Conservation (phyloP, 2,797 vertebrate genomes). For the Atherinosoma microstoma region DNA sequence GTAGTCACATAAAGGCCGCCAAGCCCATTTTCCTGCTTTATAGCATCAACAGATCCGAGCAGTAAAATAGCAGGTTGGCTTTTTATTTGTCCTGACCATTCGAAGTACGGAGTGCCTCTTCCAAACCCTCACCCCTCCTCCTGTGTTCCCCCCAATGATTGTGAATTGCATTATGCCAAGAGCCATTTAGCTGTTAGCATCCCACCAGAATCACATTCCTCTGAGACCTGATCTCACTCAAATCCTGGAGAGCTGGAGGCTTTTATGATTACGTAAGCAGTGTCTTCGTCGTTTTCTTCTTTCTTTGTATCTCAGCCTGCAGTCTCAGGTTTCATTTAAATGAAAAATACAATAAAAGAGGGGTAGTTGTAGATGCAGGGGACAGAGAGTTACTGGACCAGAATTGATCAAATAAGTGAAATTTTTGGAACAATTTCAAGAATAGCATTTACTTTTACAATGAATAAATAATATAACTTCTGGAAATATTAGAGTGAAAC, state of each 20-base stretch:
- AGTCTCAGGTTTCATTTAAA: not conserved
- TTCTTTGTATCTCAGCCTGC: constrained; percentile 1
- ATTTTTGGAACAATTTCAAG: not conserved
- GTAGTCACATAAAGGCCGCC: constrained; percentile 64
- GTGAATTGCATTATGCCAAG: constrained; percentile 33
- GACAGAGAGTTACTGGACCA: not conserved
- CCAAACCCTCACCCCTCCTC: not conserved
- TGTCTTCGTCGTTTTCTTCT: constrained; percentile 7
- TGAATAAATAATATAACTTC: not conserved
- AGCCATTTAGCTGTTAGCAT: constrained; percentile 50
- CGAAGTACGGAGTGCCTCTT: constrained; percentile 9
- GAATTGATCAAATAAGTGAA: not conserved
- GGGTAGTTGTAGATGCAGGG: not conserved
- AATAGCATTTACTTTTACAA: not conserved
- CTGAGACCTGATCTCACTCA: constrained; percentile 49
- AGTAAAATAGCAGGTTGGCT: constrained; percentile 76
- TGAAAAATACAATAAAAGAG: not conserved
- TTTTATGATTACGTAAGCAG: constrained; percentile 18
- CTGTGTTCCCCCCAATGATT: constrained; percentile 7
- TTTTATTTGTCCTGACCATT: constrained; percentile 70
- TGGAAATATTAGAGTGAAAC: not conserved
- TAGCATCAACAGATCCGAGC: constrained; percentile 73
- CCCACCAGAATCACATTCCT: constrained; percentile 41
- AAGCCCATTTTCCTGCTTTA: constrained; percentile 66
- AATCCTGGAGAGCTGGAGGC: constrained; percentile 8